Percentiles rank a stretch among this genome's conserved stretches.
Evolutionary conservation across 2,888 invertebrate genomes (phyloP).

Genomic region (Hydrotaea cyrtoneurina): DNA sequence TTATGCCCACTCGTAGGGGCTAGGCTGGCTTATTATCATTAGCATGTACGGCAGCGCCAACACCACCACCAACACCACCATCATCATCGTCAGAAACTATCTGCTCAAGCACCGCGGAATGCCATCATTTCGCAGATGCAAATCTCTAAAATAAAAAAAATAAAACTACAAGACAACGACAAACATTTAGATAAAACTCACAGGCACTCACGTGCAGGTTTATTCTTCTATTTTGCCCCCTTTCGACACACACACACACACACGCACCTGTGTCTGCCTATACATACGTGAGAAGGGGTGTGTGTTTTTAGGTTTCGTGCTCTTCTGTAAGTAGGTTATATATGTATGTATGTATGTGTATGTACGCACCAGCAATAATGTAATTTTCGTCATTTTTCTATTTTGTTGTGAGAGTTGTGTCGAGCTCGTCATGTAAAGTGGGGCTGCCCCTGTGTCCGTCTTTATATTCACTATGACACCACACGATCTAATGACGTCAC

Average conservation of each 20-base stretch:
- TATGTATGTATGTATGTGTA: too few species aligned
- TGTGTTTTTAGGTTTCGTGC: slow-evolving; percentile 40
- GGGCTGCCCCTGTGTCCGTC: too few species aligned
- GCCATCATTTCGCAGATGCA: slow-evolving; percentile 27
- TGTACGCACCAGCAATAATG: slow-evolving; percentile 53
- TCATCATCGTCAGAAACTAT: not conserved
- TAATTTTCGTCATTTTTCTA: slow-evolving; percentile 47
- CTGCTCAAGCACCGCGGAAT: not conserved
- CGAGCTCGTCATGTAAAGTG: not conserved
- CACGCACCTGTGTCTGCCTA: not conserved
- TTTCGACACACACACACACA: slow-evolving; percentile 21
- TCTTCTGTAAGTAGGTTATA: slow-evolving; percentile 64
- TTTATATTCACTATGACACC: not conserved
- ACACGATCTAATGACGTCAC: slow-evolving; percentile 59
- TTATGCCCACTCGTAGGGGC: not conserved
- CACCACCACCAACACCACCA: slow-evolving; percentile 8
- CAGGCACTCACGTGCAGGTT: not conserved
- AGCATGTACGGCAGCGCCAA: not conserved
- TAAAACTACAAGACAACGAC: too few species aligned
- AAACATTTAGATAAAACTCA: slow-evolving; percentile 11
- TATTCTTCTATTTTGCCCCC: not conserved
- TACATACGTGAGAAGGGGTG: not conserved
- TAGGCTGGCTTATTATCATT: slow-evolving; percentile 35
- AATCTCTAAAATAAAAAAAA: not conserved
- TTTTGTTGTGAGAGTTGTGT: slow-evolving; percentile 17